Percentiles rank a stretch among this genome's conserved stretches.
phyloP scores from a whole-genome alignment of 2,888 invertebrate species.

The Ormyrus labotus region DNA sequence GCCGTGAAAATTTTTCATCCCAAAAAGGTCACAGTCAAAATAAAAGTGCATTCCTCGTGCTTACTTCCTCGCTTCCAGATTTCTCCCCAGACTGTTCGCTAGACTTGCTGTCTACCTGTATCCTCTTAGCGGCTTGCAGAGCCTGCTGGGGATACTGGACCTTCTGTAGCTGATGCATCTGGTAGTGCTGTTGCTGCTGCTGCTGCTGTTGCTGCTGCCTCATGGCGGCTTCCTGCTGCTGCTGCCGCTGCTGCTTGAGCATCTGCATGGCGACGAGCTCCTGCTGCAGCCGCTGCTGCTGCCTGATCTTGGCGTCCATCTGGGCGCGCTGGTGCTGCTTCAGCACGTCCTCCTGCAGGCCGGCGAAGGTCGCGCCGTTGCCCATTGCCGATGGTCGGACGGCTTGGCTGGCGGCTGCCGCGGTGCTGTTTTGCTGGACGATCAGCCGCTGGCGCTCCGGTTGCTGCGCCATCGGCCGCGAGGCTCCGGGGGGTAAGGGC shows the following conservation, averaged over 20 bases:
- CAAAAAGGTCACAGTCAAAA: no score
- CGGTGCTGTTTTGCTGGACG: conserved; percentile 71
- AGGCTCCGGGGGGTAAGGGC: conserved; percentile 82
- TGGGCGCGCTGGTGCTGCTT: conserved; percentile 64
- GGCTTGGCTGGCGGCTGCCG: conserved; percentile 55
- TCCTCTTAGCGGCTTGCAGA: conserved; percentile 62
- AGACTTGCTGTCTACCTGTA: conserved; percentile 62
- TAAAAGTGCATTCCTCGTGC: no score
- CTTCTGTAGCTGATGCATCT: conserved; percentile 59
- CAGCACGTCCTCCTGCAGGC: conserved; percentile 64
- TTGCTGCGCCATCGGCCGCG: conserved; percentile 81
- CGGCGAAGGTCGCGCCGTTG: conserved; percentile 58
- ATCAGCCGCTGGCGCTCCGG: conserved; percentile 76
- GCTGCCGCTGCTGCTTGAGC: conserved; percentile 70
- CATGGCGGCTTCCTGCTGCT: conserved; percentile 69
- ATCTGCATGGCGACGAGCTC: conserved; percentile 69
- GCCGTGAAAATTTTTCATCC: no score
- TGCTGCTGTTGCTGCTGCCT: conserved; percentile 65
- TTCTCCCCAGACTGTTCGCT: no score
- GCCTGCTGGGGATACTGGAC: conserved; percentile 50
- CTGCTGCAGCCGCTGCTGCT: conserved; percentile 69
- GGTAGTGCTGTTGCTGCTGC: conserved; percentile 62
- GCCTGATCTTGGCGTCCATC: conserved; percentile 63
- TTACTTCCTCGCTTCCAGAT: no score
- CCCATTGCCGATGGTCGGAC: conserved; percentile 19